These are phyloP conservation scores for Eulemur macaco DNA, from an alignment of 2,113 vertebrate genomes.

Conservation along the genomic window DNA sequence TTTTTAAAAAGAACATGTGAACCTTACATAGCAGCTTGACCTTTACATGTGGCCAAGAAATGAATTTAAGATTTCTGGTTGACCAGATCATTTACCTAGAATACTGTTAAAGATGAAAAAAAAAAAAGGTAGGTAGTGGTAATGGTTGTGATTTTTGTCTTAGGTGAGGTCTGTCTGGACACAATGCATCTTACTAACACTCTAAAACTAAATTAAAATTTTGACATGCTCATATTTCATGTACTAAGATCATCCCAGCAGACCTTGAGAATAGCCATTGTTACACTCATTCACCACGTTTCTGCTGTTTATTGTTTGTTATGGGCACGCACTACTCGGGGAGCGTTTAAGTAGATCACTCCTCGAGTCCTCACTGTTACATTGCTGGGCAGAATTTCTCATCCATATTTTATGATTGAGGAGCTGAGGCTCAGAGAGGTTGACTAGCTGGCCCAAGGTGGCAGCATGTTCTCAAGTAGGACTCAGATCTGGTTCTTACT, in stretches of 20 bases:
- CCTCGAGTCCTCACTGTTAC: not conserved
- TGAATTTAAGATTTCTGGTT: not conserved
- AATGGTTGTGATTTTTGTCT: not conserved
- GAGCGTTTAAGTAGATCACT: not conserved
- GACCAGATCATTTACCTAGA: not conserved
- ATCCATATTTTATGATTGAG: not conserved
- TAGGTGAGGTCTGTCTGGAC: not conserved
- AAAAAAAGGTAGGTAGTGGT: not conserved
- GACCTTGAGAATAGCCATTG: not conserved
- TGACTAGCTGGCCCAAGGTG: not conserved
- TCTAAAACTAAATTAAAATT: constrained; percentile 21
- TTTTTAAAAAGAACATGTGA: constrained; percentile 1
- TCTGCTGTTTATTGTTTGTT: not conserved
- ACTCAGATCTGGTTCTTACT: not conserved
- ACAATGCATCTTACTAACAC: not conserved
- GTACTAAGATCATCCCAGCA: not conserved
- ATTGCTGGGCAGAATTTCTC: not conserved
- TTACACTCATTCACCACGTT: not conserved
- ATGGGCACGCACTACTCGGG: not conserved
- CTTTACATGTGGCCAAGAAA: constrained; percentile 18
- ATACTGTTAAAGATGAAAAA: not conserved
- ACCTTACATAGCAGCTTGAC: constrained; percentile 46
- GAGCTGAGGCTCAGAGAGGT: not conserved
- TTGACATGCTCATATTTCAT: not conserved
- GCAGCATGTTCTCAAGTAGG: not conserved